A percentile compares a stretch with the other conserved stretches of the same genome.
These are phyloP conservation scores for Tinea pellionella DNA, from an alignment of 2,888 invertebrate genomes.

Conservation along the genomic window DNA sequence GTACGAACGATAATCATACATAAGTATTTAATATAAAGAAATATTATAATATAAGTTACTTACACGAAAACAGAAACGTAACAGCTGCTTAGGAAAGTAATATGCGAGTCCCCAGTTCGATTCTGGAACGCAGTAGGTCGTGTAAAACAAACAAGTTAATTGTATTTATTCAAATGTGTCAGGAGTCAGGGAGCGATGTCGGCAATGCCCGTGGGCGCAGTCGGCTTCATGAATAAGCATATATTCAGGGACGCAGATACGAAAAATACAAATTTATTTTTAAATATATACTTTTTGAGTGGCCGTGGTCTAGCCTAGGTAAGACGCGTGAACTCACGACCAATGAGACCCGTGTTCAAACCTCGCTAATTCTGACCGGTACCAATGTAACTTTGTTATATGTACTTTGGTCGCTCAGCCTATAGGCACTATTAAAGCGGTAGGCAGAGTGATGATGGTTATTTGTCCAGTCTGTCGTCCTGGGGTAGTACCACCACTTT, in stretches of 20 bases:
- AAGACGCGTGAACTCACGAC: too few species aligned
- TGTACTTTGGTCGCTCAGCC: too few species aligned
- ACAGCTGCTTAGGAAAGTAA: not conserved
- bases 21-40: too few species aligned
- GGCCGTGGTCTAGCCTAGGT: not conserved
- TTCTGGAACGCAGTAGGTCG: conserved; percentile 27
- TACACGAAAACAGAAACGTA: not conserved
- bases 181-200: conserved; percentile 26
- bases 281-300: not conserved
- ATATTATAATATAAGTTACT: too few species aligned
- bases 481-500: too few species aligned
- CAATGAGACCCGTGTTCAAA: too few species aligned
- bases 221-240: conserved; percentile 57
- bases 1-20: too few species aligned
- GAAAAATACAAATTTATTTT: not conserved
- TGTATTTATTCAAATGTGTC: conserved; percentile 66
- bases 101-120: not conserved
- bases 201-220: conserved; percentile 45
- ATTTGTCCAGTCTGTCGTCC: too few species aligned
- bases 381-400: too few species aligned
- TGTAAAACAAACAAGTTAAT: conserved; percentile 69
- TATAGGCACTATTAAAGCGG: too few species aligned
- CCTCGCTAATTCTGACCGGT: too few species aligned
- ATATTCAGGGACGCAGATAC: conserved; percentile 15
- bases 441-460: too few species aligned